These are phyloP conservation scores for Brassicogethes aeneus DNA, from an alignment of 2,888 invertebrate species.

Conservation along the genomic window DNA sequence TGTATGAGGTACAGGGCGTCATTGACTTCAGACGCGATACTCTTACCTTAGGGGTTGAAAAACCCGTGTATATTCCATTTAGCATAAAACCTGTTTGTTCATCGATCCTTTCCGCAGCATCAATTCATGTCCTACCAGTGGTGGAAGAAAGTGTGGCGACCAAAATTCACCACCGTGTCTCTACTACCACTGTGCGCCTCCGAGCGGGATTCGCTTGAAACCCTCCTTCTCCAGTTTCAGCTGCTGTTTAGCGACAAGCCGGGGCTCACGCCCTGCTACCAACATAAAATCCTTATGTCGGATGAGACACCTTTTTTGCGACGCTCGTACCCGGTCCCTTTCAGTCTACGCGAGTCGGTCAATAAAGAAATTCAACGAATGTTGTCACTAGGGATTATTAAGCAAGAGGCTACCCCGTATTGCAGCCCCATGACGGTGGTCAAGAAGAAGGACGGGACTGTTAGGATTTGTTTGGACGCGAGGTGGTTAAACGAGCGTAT, in stretches of 20 bases:
- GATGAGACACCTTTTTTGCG: neutral
- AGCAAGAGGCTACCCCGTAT: slow-evolving; percentile 22
- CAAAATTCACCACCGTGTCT: neutral
- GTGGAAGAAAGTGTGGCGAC: no score
- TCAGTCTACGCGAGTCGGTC: neutral
- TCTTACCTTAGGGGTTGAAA: neutral
- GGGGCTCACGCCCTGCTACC: neutral
- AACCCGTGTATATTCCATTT: no score
- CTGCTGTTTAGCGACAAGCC: neutral
- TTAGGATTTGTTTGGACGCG: slow-evolving; percentile 28
- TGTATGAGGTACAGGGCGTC: neutral
- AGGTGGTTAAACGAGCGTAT: no score
- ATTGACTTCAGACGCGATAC: neutral
- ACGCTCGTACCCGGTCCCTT: slow-evolving; percentile 1
- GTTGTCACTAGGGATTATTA: slow-evolving; percentile 24
- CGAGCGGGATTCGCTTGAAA: neutral
- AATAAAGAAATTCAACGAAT: slow-evolving; percentile 18
- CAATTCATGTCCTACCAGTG: no score
- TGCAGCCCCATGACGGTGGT: slow-evolving; percentile 27
- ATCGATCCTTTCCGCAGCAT: no score
- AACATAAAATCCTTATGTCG: neutral
- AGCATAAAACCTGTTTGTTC: no score
- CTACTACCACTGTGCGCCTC: no score
- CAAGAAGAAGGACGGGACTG: slow-evolving; percentile 23
- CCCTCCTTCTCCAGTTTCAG: neutral